These are phyloP conservation scores for Shinisaurus crocodilurus DNA, from an alignment of 2,113 vertebrate genomes.

Conservation along the genomic window DNA sequence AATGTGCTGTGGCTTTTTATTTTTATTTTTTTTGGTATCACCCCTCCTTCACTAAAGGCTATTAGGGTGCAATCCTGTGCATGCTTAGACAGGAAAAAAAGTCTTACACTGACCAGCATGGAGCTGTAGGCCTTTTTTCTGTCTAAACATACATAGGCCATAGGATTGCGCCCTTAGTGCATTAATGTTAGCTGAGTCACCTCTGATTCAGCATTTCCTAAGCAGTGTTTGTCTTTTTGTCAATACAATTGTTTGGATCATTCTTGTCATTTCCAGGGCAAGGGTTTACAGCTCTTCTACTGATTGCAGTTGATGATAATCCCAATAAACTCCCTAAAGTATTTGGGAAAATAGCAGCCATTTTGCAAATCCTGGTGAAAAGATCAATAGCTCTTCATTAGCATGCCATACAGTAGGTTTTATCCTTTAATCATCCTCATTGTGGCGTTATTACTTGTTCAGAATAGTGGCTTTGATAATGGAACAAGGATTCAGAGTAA, in stretches of 20 bases:
- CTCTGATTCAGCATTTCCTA: background rate
- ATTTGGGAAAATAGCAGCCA: background rate
- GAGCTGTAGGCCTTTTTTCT: too few relatives aligned
- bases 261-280: background rate
- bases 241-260: background rate
- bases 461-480: conserved; percentile 2
- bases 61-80: background rate
- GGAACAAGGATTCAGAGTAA: background rate
- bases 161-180: background rate
- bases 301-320: background rate
- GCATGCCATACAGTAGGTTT: background rate
- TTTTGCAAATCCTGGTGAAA: conserved; percentile 15
- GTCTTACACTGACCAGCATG: too few relatives aligned
- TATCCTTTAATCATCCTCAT: background rate
- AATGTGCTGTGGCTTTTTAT: too few relatives aligned
- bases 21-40: background rate
- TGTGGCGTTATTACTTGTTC: background rate
- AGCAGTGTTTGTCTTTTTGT: background rate
- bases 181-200: background rate
- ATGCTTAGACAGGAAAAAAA: too few relatives aligned
- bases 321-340: background rate
- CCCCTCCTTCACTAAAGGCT: background rate
- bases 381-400: background rate
- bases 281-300: background rate
- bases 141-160: too few relatives aligned